Conservation (phyloP, 1,140 invertebrate genomes). For the Drosophila sulfurigaster region DNA sequence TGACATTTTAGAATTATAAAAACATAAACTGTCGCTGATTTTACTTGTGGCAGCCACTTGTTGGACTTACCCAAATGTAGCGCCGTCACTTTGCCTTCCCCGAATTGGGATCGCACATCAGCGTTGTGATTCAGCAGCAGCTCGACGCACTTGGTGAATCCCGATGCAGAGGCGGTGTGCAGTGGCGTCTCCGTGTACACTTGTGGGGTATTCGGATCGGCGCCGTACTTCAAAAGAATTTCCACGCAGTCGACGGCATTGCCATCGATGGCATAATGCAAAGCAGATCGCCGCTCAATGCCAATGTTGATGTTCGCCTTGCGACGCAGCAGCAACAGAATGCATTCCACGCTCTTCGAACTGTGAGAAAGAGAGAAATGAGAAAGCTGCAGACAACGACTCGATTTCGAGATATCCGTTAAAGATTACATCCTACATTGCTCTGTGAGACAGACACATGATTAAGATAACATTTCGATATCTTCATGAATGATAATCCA, state of each 20-base stretch:
- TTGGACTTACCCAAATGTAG: constrained; percentile 88
- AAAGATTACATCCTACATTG: background rate
- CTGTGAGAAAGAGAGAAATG: constrained; percentile 56
- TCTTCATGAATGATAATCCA: no score
- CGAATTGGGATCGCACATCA: constrained; percentile 90
- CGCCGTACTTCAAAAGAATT: constrained; percentile 89
- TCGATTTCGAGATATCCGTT: no score
- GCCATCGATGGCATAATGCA: constrained; percentile 91
- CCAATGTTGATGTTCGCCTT: constrained; percentile 91
- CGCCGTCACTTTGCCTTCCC: constrained; percentile 89
- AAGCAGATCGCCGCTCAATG: constrained; percentile 88
- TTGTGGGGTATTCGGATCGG: constrained; percentile 91
- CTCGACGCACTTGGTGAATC: constrained; percentile 88
- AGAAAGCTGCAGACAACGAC: background rate
- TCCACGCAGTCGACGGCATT: constrained; percentile 89
- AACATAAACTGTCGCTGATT: background rate
- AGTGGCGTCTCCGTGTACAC: constrained; percentile 93
- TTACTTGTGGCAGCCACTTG: background rate
- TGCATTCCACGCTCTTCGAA: constrained; percentile 86
- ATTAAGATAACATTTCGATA: no score
- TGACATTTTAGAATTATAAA: no score
- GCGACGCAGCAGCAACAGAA: constrained; percentile 87
- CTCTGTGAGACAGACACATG: no score
- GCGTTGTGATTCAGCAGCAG: constrained; percentile 90
- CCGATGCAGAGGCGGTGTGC: constrained; percentile 91